Conservation (phyloP, 2,113 vertebrate species). For the Protobothrops mucrosquamatus region DNA sequence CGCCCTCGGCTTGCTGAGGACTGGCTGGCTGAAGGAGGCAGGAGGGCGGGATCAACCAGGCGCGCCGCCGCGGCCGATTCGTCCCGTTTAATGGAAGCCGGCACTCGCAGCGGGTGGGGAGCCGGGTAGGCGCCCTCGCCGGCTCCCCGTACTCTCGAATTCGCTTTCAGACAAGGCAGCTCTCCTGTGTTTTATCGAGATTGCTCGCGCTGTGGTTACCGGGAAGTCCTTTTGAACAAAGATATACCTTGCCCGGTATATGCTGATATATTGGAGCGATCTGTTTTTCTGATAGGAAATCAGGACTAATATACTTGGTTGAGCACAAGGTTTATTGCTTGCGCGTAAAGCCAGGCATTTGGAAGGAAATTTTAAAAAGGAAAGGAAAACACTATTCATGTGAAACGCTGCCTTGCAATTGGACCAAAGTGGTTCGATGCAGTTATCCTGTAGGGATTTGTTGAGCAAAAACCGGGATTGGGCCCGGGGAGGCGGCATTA, state of each 20-base stretch:
- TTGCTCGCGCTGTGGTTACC: neutral
- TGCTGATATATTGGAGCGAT: neutral
- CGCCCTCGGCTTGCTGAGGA: conserved; percentile 52
- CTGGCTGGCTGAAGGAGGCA: conserved; percentile 20
- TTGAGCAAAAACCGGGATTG: neutral
- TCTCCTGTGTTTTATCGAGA: neutral
- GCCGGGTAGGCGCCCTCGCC: neutral
- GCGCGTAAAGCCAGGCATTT: no score
- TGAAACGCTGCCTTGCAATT: neutral
- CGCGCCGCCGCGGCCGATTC: neutral
- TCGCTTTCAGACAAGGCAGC: neutral
- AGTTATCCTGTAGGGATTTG: neutral
- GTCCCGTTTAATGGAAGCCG: neutral
- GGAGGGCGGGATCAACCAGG: neutral
- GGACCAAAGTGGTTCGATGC: no score
- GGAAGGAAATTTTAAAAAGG: neutral
- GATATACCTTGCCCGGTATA: neutral
- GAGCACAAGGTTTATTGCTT: neutral
- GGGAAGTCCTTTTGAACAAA: neutral
- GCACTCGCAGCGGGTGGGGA: neutral
- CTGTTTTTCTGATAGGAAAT: neutral
- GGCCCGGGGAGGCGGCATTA: no score
- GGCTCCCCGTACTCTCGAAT: neutral
- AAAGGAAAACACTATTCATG: neutral
- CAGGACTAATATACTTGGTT: neutral